phyloP scores from a whole-genome alignment of 37 sponge, comb jelly and placozoan species.

The Oscarella lobularis region DNA sequence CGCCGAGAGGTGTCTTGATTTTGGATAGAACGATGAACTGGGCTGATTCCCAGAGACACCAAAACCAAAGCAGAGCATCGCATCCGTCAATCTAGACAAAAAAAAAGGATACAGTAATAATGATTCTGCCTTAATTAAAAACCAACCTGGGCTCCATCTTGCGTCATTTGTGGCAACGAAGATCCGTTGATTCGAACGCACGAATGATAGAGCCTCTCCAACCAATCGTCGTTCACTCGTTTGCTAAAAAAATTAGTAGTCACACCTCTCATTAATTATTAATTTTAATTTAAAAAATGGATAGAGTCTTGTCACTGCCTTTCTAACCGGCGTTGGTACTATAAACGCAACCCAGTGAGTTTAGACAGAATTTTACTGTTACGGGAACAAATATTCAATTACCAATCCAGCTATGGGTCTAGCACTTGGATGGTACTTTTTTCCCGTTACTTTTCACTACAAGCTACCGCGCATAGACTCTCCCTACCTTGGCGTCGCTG shows the following conservation, averaged over 20 bases:
- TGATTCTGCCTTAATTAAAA: not conserved
- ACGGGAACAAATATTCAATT: too few relatives aligned
- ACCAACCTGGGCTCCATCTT: not conserved
- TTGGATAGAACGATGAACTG: slow-evolving; percentile 79
- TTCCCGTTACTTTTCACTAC: too few relatives aligned
- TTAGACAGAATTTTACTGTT: too few relatives aligned
- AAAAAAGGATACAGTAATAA: not conserved
- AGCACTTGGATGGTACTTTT: too few relatives aligned
- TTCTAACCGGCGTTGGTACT: too few relatives aligned
- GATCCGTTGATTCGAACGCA: slow-evolving; percentile 51
- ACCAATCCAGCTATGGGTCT: too few relatives aligned
- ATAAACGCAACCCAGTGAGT: too few relatives aligned
- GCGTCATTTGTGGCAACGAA: too few relatives aligned
- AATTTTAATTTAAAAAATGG: too few relatives aligned
- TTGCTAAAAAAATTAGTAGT: slow-evolving; percentile 24
- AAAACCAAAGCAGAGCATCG: slow-evolving; percentile 88
- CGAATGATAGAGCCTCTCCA: slow-evolving; percentile 86
- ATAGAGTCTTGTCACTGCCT: too few relatives aligned
- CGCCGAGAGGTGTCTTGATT: slow-evolving; percentile 82
- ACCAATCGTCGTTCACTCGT: slow-evolving; percentile 84
- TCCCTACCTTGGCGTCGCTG: slow-evolving; percentile 62
- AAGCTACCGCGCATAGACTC: too few relatives aligned
- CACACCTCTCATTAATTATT: too few relatives aligned
- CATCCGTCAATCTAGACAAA: slow-evolving; percentile 50
- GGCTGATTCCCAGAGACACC: slow-evolving; percentile 82